Evolutionary conservation across 2,113 vertebrate species (phyloP), one percentile per base, ranked within the genome.

Genomic region (Chrysemys picta): DNA sequence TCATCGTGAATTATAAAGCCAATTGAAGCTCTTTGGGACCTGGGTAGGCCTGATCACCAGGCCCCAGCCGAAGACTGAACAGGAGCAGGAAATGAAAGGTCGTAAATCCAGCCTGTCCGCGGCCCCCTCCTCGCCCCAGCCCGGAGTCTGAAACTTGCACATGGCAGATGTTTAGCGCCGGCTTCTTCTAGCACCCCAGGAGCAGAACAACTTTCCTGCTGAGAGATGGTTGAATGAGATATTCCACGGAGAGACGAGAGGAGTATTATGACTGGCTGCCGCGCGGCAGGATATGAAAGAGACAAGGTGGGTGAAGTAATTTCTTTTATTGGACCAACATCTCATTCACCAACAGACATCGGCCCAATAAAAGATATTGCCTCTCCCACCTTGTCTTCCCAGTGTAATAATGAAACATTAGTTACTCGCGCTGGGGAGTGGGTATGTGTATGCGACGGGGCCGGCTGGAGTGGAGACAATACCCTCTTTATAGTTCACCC

Each of bases 191-290:
- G 49, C 85, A 53, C 83, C 38, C 79, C 80, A 38, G 83, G 72
- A 89, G 87, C 2, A 91, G 42, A 94, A 57, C 88, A 87, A 89
- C 79, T 87, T 93, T 29, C 69, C 94, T 29, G 65, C 24, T 53
- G 54, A 89, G 87, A 93, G 59, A 85, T 91, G 65, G 91, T 56
- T 82, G 94, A 90, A 91, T 81, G 91, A 92, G 81, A 80, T 89
- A 87, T 54, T 93, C 93, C 88, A 87, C 78, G 31, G 59, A 91
- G 89, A 83, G 27, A 72, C 82, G 91, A 90, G 80, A 91, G 38
- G 22, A 82, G 25, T 92, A 65, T 14, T n/a, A 65, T 17, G 31
- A 65, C 8, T 9, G 16, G 31, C 6, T n/a, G 13, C 3, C 3
- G 13, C 13, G 29, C 3, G 13, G 14, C 29, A 38, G n/a, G 65